A percentile compares a stretch with the other conserved stretches of the same genome.
Evolutionary conservation across 35 echinoderm and acorn worm genomes (phyloP).

Genomic region (Stichopus chloronotus): DNA sequence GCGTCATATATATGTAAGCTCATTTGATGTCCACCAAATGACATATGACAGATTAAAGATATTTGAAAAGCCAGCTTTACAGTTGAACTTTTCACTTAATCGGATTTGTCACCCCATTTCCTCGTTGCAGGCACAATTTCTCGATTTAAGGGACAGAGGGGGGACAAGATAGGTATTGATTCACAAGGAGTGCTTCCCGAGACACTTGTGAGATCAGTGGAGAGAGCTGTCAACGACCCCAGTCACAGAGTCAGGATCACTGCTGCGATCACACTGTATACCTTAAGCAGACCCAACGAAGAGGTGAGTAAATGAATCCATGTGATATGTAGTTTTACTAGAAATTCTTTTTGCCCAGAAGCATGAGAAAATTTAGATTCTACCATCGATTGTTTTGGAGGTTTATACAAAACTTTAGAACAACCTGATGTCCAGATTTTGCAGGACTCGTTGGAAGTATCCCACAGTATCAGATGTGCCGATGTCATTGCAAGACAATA

Average conservation of each 20-base stretch:
- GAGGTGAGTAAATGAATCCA: constrained; percentile 67
- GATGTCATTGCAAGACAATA: too few relatives aligned
- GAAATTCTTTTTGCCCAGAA: neutral
- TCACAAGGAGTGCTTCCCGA: constrained; percentile 64
- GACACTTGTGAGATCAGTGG: constrained; percentile 73
- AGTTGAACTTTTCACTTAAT: too few relatives aligned
- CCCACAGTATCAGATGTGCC: too few relatives aligned
- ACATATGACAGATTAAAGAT: too few relatives aligned
- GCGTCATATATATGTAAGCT: too few relatives aligned
- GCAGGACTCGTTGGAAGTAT: too few relatives aligned
- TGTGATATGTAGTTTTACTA: neutral
- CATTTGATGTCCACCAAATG: too few relatives aligned
- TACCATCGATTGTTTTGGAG: too few relatives aligned
- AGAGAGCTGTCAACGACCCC: constrained; percentile 72
- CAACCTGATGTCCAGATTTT: too few relatives aligned
- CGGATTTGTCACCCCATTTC: neutral
- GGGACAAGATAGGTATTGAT: neutral
- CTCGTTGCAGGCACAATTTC: constrained; percentile 12
- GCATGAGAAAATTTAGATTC: neutral
- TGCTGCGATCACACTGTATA: constrained; percentile 92
- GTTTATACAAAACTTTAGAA: too few relatives aligned
- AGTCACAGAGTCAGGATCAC: constrained; percentile 81
- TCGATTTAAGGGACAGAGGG: neutral
- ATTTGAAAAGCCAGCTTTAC: too few relatives aligned
- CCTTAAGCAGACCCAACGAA: constrained; percentile 86